Evolutionary conservation across 2,797 vertebrate genomes (phyloP), one percentile per base, ranked within the genome.

Genomic region (Carcharodon carcharias): DNA sequence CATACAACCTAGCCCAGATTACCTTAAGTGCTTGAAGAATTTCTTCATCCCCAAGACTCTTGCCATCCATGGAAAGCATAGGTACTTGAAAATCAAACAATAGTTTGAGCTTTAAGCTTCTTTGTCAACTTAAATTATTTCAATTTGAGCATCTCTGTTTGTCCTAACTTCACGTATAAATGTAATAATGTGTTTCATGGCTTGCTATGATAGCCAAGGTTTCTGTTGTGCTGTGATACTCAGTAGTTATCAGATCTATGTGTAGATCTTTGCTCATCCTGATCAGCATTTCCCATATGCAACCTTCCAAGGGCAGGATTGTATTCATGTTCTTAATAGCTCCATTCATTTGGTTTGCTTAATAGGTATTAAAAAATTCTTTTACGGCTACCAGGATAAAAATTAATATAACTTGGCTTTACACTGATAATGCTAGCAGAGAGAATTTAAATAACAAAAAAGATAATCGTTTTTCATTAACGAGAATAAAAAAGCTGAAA

Each of bases 321-420:
- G 97, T 97, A 97, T 97, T 97, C 96, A 4, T 97, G 97, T 97
- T 97, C 96, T 98, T 97, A 98, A 97, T 97, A 97, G 98, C 97
- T 96, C 96, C 65, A 56, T 97, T 14, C 95, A 96, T 97, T 97
- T 96, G 96, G 96, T 97, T 97, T 97, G 96, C 96, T 54, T 97
- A 97, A 97, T 0, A 0, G 96, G 80, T 61, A 96, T 92, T 92
- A 94, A 94, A 96, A 80, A 92, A 45, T 96, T 82, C n/a, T 96
- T 95, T 88, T 96, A 97, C 96, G 97, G 97, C 97, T 96, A 96
- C 7, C 28, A 96, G 96, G 95, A 96, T 96, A 73, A 96, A 96
- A 96, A 97, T 97, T 97, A 97, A 97, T 96, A 93, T 96, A 87
- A 93, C 95, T 93, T 97, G 85, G 96, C 92, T 95, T 96, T 97